A percentile compares a stretch with the other conserved stretches of the same genome.
phyloP scores from a whole-genome alignment of 2,888 invertebrate genomes.

The Agelastica alni region DNA sequence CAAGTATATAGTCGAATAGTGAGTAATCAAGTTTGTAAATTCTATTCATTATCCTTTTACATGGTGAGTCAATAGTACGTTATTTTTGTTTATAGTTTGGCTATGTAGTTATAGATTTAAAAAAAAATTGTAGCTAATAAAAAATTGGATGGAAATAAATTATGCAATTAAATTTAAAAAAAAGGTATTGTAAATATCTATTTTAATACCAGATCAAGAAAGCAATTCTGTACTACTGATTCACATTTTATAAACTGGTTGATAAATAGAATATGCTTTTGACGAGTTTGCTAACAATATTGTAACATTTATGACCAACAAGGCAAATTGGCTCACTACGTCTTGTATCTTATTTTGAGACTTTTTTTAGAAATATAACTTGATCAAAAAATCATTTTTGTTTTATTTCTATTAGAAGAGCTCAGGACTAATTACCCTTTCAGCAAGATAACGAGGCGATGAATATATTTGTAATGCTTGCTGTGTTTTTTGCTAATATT shows the following conservation, averaged over 20 bases:
- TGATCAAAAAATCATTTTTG: slow-evolving; percentile 46
- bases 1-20: slow-evolving; percentile 18
- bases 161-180: too few species aligned
- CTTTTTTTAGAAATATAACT: slow-evolving; percentile 57
- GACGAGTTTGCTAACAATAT: slow-evolving; percentile 51
- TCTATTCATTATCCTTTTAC: slow-evolving; percentile 2
- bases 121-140: too few species aligned
- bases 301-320: slow-evolving; percentile 18
- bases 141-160: too few species aligned
- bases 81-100: too few species aligned
- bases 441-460: slow-evolving; percentile 42
- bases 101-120: too few species aligned
- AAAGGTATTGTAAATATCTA: too few species aligned
- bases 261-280: slow-evolving; percentile 6
- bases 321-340: slow-evolving; percentile 42
- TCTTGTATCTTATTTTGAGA: slow-evolving; percentile 57
- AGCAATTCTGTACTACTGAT: neutral
- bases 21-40: slow-evolving; percentile 18
- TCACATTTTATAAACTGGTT: neutral
- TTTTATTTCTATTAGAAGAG: slow-evolving; percentile 21
- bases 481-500: slow-evolving; percentile 20
- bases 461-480: slow-evolving; percentile 6
- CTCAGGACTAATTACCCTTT: slow-evolving; percentile 51
- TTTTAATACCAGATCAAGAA: too few species aligned
- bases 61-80: too few species aligned